Evolutionary conservation across 2,888 invertebrate species (phyloP), one percentile per base, ranked within the genome.

Genomic region (Drosophila tanythrix): DNA sequence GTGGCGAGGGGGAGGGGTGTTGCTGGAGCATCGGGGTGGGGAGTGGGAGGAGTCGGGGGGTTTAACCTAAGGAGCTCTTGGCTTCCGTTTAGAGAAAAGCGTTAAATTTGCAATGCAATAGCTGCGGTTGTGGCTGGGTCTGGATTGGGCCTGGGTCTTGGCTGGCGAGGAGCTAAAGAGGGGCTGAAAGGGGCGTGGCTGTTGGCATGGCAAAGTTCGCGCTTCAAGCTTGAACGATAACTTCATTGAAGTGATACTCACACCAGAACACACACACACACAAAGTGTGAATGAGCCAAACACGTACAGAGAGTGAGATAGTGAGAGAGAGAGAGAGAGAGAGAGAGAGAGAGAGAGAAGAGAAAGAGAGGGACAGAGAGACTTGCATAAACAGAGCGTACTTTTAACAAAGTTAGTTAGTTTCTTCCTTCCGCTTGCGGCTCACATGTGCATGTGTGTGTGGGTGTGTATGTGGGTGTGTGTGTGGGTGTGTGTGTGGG

Each of bases 181-280:
- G 2, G 31, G n/a, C 29, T 52, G 25, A 57, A 69, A 74, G 31
- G 79, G 31, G 79, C 81, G 67, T 74, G 65, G 79, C 58, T 61
- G 67, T 53, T 58, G 73, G 78, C 73, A 70, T 21, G 59, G 69
- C 76, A 83, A 80, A 85, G 84, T 85, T 89, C 88, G 89, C 81
- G 90, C 86, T 85, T 83, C 74, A 89, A 85, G 89, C 90, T 85
- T 89, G 88, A 83, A 85, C 84, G 90, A 89, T 85, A 88, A 85
- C 88, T 85, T 85, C 86, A 89, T 85, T 83, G 85, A 80, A 88
- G 75, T 79, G 79, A 62, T 55, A 61, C 61, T 52, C 76, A 65
- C 56, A 76, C 63, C 43, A 63, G 62, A 60, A 65, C 60, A 65
- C 74, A 59, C 59, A 35, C 48, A 46, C 55, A 64, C n/a, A 31